Evolutionary conservation across 1,140 invertebrate genomes (phyloP).

Genomic region (Hycleus phaleratus): DNA sequence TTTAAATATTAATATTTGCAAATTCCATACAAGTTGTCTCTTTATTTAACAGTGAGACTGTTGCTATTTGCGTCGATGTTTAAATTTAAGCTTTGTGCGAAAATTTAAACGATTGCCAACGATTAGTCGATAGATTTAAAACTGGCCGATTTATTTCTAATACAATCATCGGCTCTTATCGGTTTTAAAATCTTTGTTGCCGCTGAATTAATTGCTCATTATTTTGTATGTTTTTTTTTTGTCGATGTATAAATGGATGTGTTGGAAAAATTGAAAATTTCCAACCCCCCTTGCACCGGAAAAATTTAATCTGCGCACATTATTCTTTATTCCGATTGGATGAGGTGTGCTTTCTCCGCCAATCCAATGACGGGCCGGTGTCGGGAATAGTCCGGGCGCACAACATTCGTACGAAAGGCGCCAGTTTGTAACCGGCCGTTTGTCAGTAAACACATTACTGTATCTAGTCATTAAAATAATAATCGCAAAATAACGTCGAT

Average conservation of each 20-base stretch:
- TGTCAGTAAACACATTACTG: background rate
- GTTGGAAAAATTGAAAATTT: too few species aligned
- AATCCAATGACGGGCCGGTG: constrained; percentile 19
- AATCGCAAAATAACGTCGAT: too few species aligned
- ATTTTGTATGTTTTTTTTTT: too few species aligned
- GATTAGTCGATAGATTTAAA: too few species aligned
- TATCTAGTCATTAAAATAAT: too few species aligned
- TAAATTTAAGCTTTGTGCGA: too few species aligned
- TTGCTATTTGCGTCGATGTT: background rate
- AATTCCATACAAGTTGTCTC: background rate
- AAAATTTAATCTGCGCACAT: constrained; percentile 23
- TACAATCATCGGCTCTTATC: too few species aligned
- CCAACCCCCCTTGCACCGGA: background rate
- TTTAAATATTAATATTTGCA: constrained; percentile 31
- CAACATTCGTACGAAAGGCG: constrained; percentile 12
- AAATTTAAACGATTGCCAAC: too few species aligned
- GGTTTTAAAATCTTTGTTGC: too few species aligned
- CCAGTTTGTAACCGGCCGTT: constrained; percentile 16
- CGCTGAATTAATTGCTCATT: too few species aligned
- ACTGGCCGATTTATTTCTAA: too few species aligned
- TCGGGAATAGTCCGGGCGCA: constrained; percentile 13
- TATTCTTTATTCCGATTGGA: constrained; percentile 24
- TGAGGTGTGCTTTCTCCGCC: constrained; percentile 19
- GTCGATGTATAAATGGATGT: too few species aligned
- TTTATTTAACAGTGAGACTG: background rate